Conservation (phyloP, 2,113 vertebrate genomes). For the Mugil cephalus region DNA sequence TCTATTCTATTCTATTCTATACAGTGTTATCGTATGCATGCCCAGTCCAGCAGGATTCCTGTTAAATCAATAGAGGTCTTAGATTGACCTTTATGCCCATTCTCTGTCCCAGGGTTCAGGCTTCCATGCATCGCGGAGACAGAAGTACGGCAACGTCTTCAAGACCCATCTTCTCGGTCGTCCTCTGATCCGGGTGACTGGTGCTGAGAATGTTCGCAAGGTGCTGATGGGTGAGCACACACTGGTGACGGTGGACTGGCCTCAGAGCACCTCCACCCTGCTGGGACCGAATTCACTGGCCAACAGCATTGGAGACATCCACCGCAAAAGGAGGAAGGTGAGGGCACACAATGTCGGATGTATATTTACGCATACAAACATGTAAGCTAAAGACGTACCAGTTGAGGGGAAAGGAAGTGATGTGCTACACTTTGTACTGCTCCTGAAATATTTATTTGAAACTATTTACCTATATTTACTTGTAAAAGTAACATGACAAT, state of each 20-base stretch:
- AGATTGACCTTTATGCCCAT: no score
- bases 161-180: conserved; percentile 97
- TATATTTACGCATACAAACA: no score
- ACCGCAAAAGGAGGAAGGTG: conserved; percentile 96
- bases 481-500: no score
- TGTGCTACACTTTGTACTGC: no score
- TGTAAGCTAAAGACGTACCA: no score
- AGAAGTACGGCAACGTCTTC: conserved; percentile 95
- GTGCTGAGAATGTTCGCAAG: conserved; percentile 94
- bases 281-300: conserved; percentile 94
- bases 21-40: no score
- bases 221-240: conserved; percentile 97
- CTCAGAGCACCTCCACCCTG: conserved; percentile 93
- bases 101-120: conserved; percentile 84
- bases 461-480: no score
- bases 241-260: conserved; percentile 96
- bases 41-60: no score
- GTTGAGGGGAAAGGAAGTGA: no score
- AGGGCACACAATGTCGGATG: conserved; percentile 1
- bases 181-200: conserved; percentile 94
- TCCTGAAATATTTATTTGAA: no score
- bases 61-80: no score
- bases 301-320: conserved; percentile 97
- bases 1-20: no score
- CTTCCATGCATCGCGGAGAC: conserved; percentile 86